These are phyloP conservation scores for Neocrepidodera transversa DNA, from an alignment of 2,888 invertebrate genomes.

Conservation along the genomic window DNA sequence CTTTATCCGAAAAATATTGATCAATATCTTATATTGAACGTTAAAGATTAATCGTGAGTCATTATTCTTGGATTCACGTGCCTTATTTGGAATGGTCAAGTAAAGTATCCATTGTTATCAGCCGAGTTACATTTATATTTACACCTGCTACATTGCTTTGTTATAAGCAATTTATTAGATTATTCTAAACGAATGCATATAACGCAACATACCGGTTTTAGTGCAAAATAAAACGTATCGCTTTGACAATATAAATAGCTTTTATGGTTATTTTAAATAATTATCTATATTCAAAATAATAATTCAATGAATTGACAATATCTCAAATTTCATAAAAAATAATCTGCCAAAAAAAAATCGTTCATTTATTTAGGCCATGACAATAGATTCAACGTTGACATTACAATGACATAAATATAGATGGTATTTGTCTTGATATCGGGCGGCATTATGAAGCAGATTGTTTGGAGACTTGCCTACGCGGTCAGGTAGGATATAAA, in stretches of 20 bases:
- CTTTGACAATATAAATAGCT: too few species aligned
- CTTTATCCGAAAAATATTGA: too few species aligned
- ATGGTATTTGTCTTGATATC: constrained; percentile 58
- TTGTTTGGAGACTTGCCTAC: constrained; percentile 55
- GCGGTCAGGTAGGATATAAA: constrained; percentile 56
- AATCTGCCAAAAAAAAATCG: constrained; percentile 23
- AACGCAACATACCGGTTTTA: constrained; percentile 36
- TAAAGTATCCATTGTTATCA: constrained; percentile 53
- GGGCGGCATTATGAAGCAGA: constrained; percentile 50
- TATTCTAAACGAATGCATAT: constrained; percentile 57
- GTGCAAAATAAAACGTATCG: constrained; percentile 12
- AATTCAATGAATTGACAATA: too few species aligned
- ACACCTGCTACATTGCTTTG: constrained; percentile 57
- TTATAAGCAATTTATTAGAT: constrained; percentile 59
- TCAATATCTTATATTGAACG: too few species aligned
- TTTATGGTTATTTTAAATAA: too few species aligned
- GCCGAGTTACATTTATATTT: constrained; percentile 58
- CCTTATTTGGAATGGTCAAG: constrained; percentile 48
- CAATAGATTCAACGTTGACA: constrained; percentile 57
- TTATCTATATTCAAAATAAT: too few species aligned
- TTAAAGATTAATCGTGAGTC: too few species aligned
- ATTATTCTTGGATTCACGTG: constrained; percentile 45
- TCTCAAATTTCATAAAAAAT: constrained; percentile 24
- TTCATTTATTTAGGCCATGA: constrained; percentile 53
- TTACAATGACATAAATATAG: constrained; percentile 61